A percentile compares a stretch with the other conserved stretches of the same genome.
phyloP scores from a whole-genome alignment of 1,140 invertebrate genomes.

The Leptinotarsa texana region DNA sequence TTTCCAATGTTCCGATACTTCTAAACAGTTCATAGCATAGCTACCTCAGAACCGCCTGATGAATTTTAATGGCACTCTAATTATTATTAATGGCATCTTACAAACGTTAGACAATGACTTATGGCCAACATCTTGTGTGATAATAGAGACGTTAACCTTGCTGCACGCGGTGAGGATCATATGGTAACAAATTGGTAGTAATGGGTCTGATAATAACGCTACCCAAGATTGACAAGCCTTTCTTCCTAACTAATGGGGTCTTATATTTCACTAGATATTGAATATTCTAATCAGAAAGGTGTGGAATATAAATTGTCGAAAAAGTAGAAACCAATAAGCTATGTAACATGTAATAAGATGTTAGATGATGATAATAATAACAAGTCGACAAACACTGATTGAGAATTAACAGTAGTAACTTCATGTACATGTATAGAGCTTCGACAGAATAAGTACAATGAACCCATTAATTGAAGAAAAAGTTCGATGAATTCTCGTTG shows the following conservation, averaged over 20 bases:
- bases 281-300: constrained; percentile 1
- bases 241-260: neutral
- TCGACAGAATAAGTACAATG: no score
- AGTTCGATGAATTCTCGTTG: no score
- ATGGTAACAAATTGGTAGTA: constrained; percentile 16
- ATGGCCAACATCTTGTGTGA: constrained; percentile 5
- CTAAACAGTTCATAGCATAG: neutral
- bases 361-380: no score
- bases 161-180: neutral
- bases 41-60: neutral
- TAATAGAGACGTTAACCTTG: constrained; percentile 21
- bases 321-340: no score
- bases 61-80: neutral
- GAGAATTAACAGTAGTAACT: no score
- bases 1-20: no score
- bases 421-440: no score
- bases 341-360: no score
- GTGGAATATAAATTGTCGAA: neutral
- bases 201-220: constrained; percentile 23
- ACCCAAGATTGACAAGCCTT: constrained; percentile 20
- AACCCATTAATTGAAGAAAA: no score
- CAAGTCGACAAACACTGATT: no score
- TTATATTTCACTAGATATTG: constrained; percentile 1
- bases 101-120: constrained; percentile 17
- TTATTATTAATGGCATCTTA: constrained; percentile 4